phyloP scores from a whole-genome alignment of 2,113 vertebrate species.

The Scomber scombrus region DNA sequence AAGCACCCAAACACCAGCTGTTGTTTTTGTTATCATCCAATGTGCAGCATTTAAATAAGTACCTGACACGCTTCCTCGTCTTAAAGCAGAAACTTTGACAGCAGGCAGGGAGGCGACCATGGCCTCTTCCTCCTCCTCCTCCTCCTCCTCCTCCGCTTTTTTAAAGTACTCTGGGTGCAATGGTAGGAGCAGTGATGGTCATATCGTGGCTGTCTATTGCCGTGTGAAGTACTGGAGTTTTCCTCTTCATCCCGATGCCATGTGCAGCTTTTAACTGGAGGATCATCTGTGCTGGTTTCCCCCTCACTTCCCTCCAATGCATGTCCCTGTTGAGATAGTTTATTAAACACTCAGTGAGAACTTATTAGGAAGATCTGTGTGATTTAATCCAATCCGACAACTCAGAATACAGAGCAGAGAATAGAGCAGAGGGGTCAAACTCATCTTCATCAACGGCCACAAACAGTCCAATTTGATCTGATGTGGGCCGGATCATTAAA shows the following conservation, averaged over 20 bases:
- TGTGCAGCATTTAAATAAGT: not conserved
- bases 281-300: conserved; percentile 22
- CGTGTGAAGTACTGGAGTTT: not conserved
- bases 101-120: conserved; percentile 71
- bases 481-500: too few relatives aligned
- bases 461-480: too few relatives aligned
- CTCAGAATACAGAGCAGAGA: too few relatives aligned
- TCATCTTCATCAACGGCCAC: too few relatives aligned
- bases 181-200: conserved; percentile 39
- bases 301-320: conserved; percentile 4
- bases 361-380: too few relatives aligned
- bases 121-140: conserved; percentile 12
- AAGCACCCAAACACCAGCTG: conserved; percentile 11
- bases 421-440: too few relatives aligned
- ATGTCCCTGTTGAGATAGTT: conserved; percentile 37
- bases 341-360: not conserved
- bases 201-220: conserved; percentile 35
- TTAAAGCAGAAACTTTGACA: conserved; percentile 74
- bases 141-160: conserved; percentile 24
- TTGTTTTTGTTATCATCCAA: not conserved
- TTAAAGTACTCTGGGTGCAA: not conserved
- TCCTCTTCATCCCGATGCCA: conserved; percentile 40
- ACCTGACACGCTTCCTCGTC: conserved; percentile 64
- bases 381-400: too few relatives aligned
- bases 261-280: conserved; percentile 34